phyloP scores from a whole-genome alignment of 2,113 vertebrate species.

The Calidris pygmaea region DNA sequence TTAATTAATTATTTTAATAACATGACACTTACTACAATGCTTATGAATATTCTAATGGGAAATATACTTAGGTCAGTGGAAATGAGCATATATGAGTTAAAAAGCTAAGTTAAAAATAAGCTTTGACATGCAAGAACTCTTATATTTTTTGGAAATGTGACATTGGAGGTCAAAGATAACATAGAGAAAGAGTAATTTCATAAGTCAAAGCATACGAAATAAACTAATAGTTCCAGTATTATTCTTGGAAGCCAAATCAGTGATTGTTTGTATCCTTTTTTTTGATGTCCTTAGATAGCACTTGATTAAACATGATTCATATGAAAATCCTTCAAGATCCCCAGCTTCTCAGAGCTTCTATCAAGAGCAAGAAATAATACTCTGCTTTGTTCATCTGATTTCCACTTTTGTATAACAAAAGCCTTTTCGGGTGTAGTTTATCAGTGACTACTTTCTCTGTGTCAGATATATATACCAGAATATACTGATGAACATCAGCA shows the following conservation, averaged over 20 bases:
- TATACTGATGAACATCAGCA: neutral
- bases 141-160: neutral
- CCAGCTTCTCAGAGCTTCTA: neutral
- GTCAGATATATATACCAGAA: neutral
- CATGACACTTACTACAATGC: neutral
- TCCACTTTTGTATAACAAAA: neutral
- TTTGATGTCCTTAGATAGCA: neutral
- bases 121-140: neutral
- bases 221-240: neutral
- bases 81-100: neutral
- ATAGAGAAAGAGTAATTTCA: neutral
- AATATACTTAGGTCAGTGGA: neutral
- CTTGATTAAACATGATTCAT: neutral
- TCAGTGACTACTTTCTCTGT: neutral
- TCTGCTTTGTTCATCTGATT: neutral
- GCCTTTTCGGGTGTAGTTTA: neutral
- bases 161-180: neutral
- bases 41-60: neutral
- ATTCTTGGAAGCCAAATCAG: neutral
- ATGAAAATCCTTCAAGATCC: neutral
- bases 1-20: neutral
- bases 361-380: neutral
- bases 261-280: neutral
- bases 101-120: neutral
- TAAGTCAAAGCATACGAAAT: neutral